These are phyloP conservation scores for Napeogenes sylphis DNA, from an alignment of 2,888 invertebrate species.

Conservation along the genomic window DNA sequence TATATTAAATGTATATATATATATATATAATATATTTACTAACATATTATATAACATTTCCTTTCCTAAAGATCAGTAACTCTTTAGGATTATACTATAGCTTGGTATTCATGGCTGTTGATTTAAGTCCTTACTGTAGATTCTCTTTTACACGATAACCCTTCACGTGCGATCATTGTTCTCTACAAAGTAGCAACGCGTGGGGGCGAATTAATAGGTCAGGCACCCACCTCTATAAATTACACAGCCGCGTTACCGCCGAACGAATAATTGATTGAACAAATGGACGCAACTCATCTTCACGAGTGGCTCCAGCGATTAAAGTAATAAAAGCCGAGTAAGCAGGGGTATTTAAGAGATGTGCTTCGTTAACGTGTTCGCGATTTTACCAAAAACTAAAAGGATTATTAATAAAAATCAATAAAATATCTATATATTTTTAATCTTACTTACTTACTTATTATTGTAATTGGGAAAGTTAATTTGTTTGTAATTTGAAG, in stretches of 20 bases:
- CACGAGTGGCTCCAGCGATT: constrained; percentile 25
- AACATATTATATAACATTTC: no score
- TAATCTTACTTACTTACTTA: no score
- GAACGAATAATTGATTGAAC: constrained; percentile 67
- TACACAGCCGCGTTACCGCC: constrained; percentile 40
- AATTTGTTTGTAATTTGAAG: no score
- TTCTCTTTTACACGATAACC: constrained; percentile 1
- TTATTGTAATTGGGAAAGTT: no score
- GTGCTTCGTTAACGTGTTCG: no score
- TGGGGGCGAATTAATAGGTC: constrained; percentile 47
- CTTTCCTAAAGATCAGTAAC: no score
- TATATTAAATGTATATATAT: no score
- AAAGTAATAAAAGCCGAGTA: constrained; percentile 26
- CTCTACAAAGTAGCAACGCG: constrained; percentile 10
- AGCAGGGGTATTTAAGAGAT: not conserved
- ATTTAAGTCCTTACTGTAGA: constrained; percentile 1
- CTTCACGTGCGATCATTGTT: constrained; percentile 11
- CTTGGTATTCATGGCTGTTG: not conserved
- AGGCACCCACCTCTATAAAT: constrained; percentile 44
- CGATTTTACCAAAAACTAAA: no score
- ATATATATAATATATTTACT: no score
- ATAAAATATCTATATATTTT: no score
- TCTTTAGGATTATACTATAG: not conserved
- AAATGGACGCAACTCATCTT: constrained; percentile 46
- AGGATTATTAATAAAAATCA: no score